phyloP scores from a whole-genome alignment of 2,797 vertebrate species.

The Hapalemur alaotrensis region DNA sequence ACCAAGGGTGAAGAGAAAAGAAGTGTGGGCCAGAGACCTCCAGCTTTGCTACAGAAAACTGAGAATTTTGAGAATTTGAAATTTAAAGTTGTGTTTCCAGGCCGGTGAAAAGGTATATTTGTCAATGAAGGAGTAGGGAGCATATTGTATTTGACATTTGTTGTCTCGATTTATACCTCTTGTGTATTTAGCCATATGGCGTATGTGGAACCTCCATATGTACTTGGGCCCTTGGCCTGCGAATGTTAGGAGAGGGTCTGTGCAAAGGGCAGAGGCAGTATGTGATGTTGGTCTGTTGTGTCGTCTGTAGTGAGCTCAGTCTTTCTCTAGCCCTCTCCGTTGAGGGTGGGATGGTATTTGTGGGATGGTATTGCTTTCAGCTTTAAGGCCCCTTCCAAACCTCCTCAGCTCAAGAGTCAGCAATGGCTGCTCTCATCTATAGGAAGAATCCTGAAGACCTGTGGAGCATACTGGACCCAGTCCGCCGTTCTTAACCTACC shows the following conservation, averaged over 20 bases:
- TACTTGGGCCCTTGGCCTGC: neutral
- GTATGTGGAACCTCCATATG: neutral
- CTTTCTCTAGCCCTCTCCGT: neutral
- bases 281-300: neutral
- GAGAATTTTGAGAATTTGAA: slow-evolving; percentile 33
- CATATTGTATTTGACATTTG: slow-evolving; percentile 18
- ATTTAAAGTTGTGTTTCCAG: slow-evolving; percentile 33
- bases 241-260: neutral
- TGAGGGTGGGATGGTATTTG: neutral
- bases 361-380: neutral
- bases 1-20: neutral
- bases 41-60: neutral
- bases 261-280: neutral
- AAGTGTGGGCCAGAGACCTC: neutral
- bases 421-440: neutral
- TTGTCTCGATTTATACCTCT: slow-evolving; percentile 18
- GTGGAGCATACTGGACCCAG: neutral
- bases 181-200: neutral
- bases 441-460: neutral
- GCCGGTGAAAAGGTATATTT: neutral
- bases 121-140: neutral
- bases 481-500: neutral
- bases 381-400: neutral
- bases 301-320: neutral
- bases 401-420: neutral